These are phyloP conservation scores for Hippocampus abdominalis DNA, from an alignment of 2,113 vertebrate genomes.

Conservation along the genomic window DNA sequence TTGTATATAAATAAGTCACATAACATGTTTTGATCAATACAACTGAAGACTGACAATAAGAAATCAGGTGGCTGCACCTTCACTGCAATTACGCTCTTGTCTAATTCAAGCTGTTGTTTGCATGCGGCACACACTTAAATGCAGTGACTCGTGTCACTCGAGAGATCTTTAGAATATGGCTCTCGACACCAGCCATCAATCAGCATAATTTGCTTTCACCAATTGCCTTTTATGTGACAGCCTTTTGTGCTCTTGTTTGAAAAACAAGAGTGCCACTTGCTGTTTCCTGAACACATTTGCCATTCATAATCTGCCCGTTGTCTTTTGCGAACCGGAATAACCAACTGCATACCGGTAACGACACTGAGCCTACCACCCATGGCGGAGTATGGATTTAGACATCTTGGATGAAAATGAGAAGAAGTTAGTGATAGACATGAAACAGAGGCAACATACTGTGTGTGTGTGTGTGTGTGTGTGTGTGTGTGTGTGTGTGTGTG, in stretches of 20 bases:
- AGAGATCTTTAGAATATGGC: conserved; percentile 13
- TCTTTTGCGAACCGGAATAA: not conserved
- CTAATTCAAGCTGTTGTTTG: conserved; percentile 3
- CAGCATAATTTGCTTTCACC: conserved; percentile 19
- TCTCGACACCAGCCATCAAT: conserved; percentile 8
- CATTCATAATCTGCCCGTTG: not conserved
- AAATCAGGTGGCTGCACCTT: not conserved
- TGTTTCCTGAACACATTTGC: not conserved
- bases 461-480: conserved; percentile 1
- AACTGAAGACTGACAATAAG: too few relatives aligned
- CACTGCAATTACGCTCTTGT: not conserved
- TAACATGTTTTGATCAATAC: not conserved
- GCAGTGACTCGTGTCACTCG: conserved; percentile 12
- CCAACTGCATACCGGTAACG: not conserved
- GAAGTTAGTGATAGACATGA: not conserved
- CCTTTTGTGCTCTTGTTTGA: conserved; percentile 10
- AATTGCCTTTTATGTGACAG: conserved; percentile 6
- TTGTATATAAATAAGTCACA: too few relatives aligned
- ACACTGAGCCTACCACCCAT: not conserved
- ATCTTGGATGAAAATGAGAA: not conserved
- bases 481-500: conserved; percentile 6
- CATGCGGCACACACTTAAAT: not conserved
- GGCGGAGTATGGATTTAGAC: not conserved
- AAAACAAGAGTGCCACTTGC: not conserved
- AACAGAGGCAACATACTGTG: not conserved